Base-by-base conservation (phyloP, 2,113 vertebrate species). In the Megalops atlanticus region DNA sequence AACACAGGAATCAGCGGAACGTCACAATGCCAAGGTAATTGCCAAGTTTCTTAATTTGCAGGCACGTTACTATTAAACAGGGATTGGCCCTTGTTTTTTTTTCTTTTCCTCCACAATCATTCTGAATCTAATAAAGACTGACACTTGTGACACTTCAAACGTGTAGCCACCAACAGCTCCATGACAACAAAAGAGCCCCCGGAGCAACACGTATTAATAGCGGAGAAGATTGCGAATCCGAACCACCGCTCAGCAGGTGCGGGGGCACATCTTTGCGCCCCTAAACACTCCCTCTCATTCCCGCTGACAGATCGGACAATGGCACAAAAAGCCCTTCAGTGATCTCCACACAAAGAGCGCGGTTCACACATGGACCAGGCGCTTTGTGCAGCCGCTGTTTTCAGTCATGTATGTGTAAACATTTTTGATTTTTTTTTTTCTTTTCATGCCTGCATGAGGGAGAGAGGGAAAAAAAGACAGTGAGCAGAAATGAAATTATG, bases 211-310 rank as follows among this genome's bases (percentile, higher is more conserved):
- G 90, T 94, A 93, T 94, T 94, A 91, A 91, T 93, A 93, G 91
- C 90, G 87, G 89, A 86, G 89, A 90, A 91, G 95, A 93, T 92
- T 93, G 93, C 91, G 94, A 92, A 94, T 92, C 95, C 91, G 83
- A 94, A 92, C 94, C 93, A 95, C 91, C 85, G 91, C 96, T 91
- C 96, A 98, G 96, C 97, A 97, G 96, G 96, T 97, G 96, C 95
- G 94, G 94, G 92, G 43, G 80, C 94, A 94, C 95, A 94, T 96
- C 94, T 95, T 91, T 94, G 92, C 94, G 93, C 94, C 93, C 95
- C 95, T 92, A 96, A 97, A 95, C 91, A 95, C 94, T 95, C 94
- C 93, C 76, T 85, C 90, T 93, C 95, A 95, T 96, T 95, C 93
- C 92, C 89, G 93, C 93, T 97, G 97, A 97, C 96, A 97, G 89